Percentiles rank a stretch among this genome's conserved stretches.
Conservation (phyloP, 2,888 invertebrate species). For the Platycheirus rosarum region DNA sequence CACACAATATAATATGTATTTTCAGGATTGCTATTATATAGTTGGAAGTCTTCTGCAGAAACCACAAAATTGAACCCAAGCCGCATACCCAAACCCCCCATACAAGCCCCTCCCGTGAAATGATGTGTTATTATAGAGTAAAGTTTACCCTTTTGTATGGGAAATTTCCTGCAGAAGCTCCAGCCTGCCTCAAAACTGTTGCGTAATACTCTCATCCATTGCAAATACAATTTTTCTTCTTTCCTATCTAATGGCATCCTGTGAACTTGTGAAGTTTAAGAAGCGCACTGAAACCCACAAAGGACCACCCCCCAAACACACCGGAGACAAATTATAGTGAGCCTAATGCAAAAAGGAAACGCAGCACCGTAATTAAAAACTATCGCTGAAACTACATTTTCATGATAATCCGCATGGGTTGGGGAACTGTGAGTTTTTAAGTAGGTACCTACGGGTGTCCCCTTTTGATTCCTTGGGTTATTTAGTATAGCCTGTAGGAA, state of each 20-base stretch:
- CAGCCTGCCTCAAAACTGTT: not conserved
- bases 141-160: slow-evolving; percentile 15
- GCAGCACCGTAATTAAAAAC: slow-evolving; percentile 34
- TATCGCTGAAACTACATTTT: slow-evolving; percentile 5
- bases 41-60: not conserved
- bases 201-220: slow-evolving; percentile 17
- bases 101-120: not conserved
- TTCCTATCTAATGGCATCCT: slow-evolving; percentile 16
- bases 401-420: slow-evolving; percentile 26
- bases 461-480: slow-evolving; percentile 14
- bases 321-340: slow-evolving; percentile 30
- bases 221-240: slow-evolving; percentile 6
- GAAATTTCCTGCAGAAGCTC: slow-evolving; percentile 1
- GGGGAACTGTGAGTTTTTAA: slow-evolving; percentile 10
- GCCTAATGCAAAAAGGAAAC: slow-evolving; percentile 22
- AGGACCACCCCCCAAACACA: not conserved
- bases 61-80: slow-evolving; percentile 40
- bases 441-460: not conserved
- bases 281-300: slow-evolving; percentile 22
- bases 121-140: slow-evolving; percentile 30
- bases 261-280: slow-evolving; percentile 9
- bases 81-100: not conserved
- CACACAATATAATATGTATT: slow-evolving; percentile 31
- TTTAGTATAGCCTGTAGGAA: not conserved
- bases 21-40: not conserved